phyloP scores from a whole-genome alignment of 2,113 vertebrate species.

The Mesocricetus auratus region DNA sequence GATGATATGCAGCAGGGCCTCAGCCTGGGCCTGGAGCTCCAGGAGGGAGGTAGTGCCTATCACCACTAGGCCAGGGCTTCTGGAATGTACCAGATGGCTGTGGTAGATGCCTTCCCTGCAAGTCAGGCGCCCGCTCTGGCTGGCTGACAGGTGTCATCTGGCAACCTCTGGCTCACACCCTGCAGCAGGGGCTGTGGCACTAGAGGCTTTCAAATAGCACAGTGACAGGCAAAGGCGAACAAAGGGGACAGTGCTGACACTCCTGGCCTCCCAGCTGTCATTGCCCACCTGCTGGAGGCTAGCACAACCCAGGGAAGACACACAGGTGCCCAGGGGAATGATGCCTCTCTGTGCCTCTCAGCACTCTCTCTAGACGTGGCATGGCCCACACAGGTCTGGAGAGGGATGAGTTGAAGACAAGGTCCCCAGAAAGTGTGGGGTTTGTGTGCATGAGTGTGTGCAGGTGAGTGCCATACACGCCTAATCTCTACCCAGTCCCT shows the following conservation, averaged over 20 bases:
- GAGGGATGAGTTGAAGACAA: too few species aligned
- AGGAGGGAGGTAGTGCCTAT: neutral
- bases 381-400: accelerated
- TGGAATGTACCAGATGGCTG: conserved; percentile 47
- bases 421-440: too few species aligned
- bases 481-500: neutral
- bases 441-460: too few species aligned
- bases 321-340: accelerated
- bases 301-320: neutral
- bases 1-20: neutral
- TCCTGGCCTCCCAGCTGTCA: conserved; percentile 54
- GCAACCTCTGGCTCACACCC: conserved; percentile 11
- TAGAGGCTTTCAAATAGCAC: conserved; percentile 35
- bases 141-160: conserved; percentile 61
- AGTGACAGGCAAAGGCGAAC: conserved; percentile 58
- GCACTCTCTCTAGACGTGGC: accelerated
- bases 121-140: neutral
- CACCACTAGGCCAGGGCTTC: neutral
- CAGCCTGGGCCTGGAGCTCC: neutral
- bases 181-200: neutral
- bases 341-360: neutral
- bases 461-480: accelerated
- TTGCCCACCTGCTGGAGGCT: neutral
- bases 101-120: neutral
- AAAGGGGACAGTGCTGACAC: conserved; percentile 17